Evolutionary conservation across 2,797 vertebrate genomes (phyloP).

Genomic region (Spondyliosoma cantharus): DNA sequence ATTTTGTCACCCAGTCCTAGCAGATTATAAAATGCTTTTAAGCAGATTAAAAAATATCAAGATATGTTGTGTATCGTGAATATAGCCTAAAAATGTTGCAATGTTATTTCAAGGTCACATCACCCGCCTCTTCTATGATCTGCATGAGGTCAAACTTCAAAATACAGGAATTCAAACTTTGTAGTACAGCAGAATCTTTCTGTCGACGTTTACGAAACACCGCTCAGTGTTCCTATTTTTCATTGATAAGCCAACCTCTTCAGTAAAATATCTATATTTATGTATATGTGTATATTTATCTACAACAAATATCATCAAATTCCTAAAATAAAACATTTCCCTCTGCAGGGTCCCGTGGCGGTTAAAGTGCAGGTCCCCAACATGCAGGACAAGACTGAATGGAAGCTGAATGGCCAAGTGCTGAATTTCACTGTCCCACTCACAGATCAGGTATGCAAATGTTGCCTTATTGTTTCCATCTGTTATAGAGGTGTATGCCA

Average conservation of each 20-base stretch:
- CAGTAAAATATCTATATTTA: too few species aligned
- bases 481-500: not conserved
- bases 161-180: not conserved
- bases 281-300: not conserved
- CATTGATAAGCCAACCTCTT: not conserved
- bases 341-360: constrained; percentile 83
- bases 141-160: not conserved
- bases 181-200: too few species aligned
- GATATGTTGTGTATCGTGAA: too few species aligned
- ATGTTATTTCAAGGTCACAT: too few species aligned
- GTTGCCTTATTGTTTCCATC: not conserved
- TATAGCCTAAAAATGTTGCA: too few species aligned
- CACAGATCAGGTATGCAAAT: constrained; percentile 91
- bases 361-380: constrained; percentile 99
- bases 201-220: too few species aligned
- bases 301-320: not conserved
- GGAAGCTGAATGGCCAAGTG: constrained; percentile 96
- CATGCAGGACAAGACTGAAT: constrained; percentile 99
- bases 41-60: too few species aligned
- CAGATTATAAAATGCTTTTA: too few species aligned
- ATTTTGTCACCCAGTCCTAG: too few species aligned
- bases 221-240: not conserved
- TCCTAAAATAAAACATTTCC: not conserved
- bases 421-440: constrained; percentile 96
- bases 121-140: not conserved